Percentiles rank a stretch among this genome's conserved stretches.
Evolutionary conservation across 2,113 vertebrate species (phyloP).

Genomic region (Guaruba guarouba): DNA sequence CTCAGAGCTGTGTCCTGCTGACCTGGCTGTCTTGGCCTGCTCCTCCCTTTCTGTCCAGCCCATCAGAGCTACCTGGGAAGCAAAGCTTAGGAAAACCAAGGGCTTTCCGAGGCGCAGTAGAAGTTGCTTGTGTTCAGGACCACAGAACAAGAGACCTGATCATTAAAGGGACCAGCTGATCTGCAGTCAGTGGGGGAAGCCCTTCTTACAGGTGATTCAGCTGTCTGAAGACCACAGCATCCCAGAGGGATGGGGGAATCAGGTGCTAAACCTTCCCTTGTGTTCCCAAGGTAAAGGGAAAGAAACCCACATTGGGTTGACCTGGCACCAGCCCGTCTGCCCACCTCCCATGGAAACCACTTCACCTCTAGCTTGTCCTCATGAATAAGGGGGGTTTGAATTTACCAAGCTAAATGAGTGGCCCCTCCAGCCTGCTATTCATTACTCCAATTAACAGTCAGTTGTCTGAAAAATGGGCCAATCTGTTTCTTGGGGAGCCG

Average conservation of each 20-base stretch:
- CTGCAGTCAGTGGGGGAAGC: background rate
- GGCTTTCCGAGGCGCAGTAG: background rate
- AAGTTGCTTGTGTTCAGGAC: background rate
- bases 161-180: background rate
- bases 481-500: slow-evolving; percentile 76
- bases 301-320: background rate
- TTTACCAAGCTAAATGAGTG: slow-evolving; percentile 74
- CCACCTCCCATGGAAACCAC: slow-evolving; percentile 23
- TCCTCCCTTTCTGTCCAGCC: background rate
- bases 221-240: background rate
- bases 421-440: slow-evolving; percentile 76
- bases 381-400: slow-evolving; percentile 72
- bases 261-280: background rate
- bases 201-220: background rate
- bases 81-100: background rate
- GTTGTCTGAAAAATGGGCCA: slow-evolving; percentile 82
- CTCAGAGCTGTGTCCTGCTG: background rate
- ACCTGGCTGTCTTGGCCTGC: background rate
- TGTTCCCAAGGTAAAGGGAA: background rate
- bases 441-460: slow-evolving; percentile 86
- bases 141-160: background rate
- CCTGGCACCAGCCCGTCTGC: slow-evolving; percentile 63
- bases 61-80: background rate
- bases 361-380: slow-evolving; percentile 36
- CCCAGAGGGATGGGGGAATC: background rate